A percentile compares a stretch with the other conserved stretches of the same genome.
Conservation (phyloP, 1,140 invertebrate genomes). For the Macrobrachium rosenbergii region DNA sequence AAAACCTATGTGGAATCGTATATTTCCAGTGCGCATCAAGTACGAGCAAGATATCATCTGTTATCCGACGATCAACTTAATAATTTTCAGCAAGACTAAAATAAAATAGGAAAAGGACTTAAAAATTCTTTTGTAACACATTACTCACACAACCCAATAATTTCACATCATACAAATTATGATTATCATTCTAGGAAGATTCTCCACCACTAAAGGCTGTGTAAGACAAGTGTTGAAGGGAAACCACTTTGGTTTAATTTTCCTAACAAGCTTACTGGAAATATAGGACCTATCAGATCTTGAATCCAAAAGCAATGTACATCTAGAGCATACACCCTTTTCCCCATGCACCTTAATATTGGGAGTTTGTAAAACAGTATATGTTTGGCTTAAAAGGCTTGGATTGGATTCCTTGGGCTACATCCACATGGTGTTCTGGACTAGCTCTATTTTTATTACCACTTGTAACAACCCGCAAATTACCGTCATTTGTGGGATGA, state of each 20-base stretch:
- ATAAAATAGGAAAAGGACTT: not conserved
- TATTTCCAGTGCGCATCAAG: conserved; percentile 41
- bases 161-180: not conserved
- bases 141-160: no score
- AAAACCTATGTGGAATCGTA: conserved; percentile 10
- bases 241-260: not conserved
- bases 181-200: not conserved
- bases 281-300: conserved; percentile 23
- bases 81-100: conserved; percentile 50
- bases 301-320: not conserved
- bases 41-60: conserved; percentile 7
- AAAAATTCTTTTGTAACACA: not conserved
- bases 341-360: not conserved
- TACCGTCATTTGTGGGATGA: not conserved
- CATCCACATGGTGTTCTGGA: not conserved
- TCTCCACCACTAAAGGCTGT: conserved; percentile 9
- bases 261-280: not conserved
- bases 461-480: not conserved
- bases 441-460: not conserved
- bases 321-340: not conserved
- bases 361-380: conserved; percentile 16
- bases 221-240: not conserved
- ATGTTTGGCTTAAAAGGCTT: not conserved
- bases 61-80: conserved; percentile 1
- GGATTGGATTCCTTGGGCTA: not conserved